phyloP scores from a whole-genome alignment of 2,888 invertebrate species.

The Sesamia inferens region DNA sequence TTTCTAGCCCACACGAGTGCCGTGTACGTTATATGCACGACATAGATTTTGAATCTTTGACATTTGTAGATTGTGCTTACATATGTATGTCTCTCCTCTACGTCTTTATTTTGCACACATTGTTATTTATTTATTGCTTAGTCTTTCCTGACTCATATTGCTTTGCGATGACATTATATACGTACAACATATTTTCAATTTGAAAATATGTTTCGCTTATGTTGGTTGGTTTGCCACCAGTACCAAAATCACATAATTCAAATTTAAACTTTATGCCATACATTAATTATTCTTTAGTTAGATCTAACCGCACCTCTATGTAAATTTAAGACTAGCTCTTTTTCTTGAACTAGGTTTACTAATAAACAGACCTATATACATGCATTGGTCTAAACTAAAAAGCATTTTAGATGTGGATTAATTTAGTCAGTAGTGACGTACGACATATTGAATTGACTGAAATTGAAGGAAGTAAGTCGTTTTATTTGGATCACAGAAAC shows the following conservation, averaged over 20 bases:
- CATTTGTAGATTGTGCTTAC: conserved; percentile 72
- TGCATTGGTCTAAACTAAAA: conserved; percentile 51
- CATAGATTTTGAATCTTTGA: conserved; percentile 81
- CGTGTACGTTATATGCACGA: conserved; percentile 78
- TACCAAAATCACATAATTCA: too few relatives aligned
- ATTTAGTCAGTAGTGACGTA: conserved; percentile 51
- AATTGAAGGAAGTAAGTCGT: conserved; percentile 62
- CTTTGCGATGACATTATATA: conserved; percentile 37
- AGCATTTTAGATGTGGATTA: conserved; percentile 45
- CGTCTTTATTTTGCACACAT: conserved; percentile 62
- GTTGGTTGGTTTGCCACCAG: too few relatives aligned
- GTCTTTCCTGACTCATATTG: conserved; percentile 44
- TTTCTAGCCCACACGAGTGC: conserved; percentile 82
- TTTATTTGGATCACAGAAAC: conserved; percentile 69
- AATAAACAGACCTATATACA: conserved; percentile 46
- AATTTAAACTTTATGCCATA: too few relatives aligned
- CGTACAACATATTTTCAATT: conserved; percentile 31
- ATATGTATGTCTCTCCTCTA: conserved; percentile 56
- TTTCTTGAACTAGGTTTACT: conserved; percentile 44
- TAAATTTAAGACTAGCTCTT: conserved; percentile 47
- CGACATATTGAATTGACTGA: conserved; percentile 52
- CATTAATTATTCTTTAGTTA: conserved; percentile 47
- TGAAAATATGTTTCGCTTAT: conserved; percentile 2
- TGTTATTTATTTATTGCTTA: conserved; percentile 62
- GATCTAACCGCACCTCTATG: conserved; percentile 38